Evolutionary conservation across 2,888 invertebrate genomes (phyloP), one percentile per base, ranked within the genome.

Genomic region (Tholera decimalis): DNA sequence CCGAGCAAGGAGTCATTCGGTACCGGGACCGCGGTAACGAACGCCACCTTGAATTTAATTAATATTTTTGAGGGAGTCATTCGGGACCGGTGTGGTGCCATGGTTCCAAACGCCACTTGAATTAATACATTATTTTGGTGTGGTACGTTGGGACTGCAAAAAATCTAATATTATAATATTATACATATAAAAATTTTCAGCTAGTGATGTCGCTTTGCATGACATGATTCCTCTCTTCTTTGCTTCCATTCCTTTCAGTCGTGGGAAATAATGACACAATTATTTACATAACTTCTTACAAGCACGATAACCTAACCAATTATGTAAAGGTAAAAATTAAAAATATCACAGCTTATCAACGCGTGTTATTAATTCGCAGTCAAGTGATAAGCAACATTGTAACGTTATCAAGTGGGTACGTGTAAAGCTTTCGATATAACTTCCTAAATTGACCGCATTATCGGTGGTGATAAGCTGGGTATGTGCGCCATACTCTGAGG

Each of bases 321-420:
- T 22, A 30, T 13, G 9, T 28, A 11, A 41, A 35, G 3, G 9
- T 8, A 18, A 20, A 67, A 61, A 44, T 62, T n/a, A 22, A 33
- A 53, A 37, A 7, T 41, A 41, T 58, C 22, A 11, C 3, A 49
- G 18, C 20, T 63, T 63, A 63, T 72, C 68, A 9, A 15, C 9
- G 4, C 1, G 8, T 68, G 73, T 54, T 64, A 22, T 64, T 63
- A 64, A 43, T 54, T 43, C 1, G 35, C 35, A 13, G 63, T 18
- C n/a, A 37, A 8, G 13, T 13, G 47, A 63, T 72, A 72, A 46
- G 47, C 5, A 7, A 73, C 65, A 73, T 30, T 73, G 65, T 49
- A 37, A 7, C 30, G 26, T 22, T 47, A 26, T 69, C 46, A 46
- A 9, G 7, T 46, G n/a, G n/a, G 11, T 41, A 39, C 26, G 15